Evolutionary conservation across 2,113 vertebrate genomes (phyloP).

Genomic region (Protomyctophum bolini): DNA sequence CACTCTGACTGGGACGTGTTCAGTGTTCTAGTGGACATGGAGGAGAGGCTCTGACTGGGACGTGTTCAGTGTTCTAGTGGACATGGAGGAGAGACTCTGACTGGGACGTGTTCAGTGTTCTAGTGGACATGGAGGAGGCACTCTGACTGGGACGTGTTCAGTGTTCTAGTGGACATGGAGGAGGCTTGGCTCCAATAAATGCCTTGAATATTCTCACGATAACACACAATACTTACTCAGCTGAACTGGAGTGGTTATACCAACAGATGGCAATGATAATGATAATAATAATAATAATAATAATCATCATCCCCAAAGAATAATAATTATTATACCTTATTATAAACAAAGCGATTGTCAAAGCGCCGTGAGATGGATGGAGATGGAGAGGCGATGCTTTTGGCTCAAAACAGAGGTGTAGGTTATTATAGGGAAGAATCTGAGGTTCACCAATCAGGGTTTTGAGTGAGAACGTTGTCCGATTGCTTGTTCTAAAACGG

Average conservation of each 20-base stretch:
- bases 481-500: conserved; percentile 29
- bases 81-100: conserved; percentile 28
- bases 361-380: background rate
- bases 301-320: conserved; percentile 32
- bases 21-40: conserved; percentile 16
- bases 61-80: background rate
- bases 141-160: conserved; percentile 15
- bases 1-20: conserved; percentile 19
- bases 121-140: conserved; percentile 13
- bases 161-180: conserved; percentile 18
- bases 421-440: conserved; percentile 48
- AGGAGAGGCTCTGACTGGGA: conserved; percentile 18
- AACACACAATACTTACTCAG: conserved; percentile 9
- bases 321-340: conserved; percentile 33
- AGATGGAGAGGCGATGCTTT: conserved; percentile 27
- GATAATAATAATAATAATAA: conserved; percentile 45
- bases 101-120: conserved; percentile 5
- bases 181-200: conserved; percentile 9
- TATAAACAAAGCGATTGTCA: conserved; percentile 32
- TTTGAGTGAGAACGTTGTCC: conserved; percentile 23
- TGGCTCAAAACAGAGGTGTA: conserved; percentile 22
- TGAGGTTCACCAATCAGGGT: conserved; percentile 41
- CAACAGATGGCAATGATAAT: conserved; percentile 55
- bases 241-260: conserved; percentile 22
- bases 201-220: conserved; percentile 19